phyloP scores from a whole-genome alignment of 2,113 vertebrate genomes.

The Psammodynastes pulverulentus region DNA sequence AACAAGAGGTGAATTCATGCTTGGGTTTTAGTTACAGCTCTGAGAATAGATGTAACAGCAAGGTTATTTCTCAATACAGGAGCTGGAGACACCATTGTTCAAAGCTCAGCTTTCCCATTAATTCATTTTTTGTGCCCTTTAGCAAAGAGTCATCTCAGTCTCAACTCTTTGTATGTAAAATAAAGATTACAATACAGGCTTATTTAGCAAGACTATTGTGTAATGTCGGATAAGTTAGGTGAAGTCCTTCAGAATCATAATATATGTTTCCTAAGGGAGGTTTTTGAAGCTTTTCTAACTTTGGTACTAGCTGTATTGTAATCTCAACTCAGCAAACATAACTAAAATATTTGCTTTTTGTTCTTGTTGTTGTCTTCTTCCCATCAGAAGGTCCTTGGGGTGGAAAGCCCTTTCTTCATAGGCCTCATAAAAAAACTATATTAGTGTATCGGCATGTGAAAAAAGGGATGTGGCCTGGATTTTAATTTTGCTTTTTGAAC shows the following conservation, averaged over 20 bases:
- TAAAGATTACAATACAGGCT: neutral
- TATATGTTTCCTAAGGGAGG: neutral
- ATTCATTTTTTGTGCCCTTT: neutral
- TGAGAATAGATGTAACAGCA: neutral
- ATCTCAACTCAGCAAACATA: neutral
- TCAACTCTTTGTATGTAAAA: neutral
- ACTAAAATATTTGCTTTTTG: neutral
- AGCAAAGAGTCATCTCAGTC: neutral
- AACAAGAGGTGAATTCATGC: neutral
- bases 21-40: neutral
- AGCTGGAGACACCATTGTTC: neutral
- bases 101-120: neutral
- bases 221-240: neutral
- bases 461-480: neutral
- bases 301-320: neutral
- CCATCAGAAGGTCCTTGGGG: neutral
- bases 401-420: neutral
- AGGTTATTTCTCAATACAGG: neutral
- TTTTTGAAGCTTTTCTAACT: neutral
- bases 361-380: neutral
- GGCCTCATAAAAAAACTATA: neutral
- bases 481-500: neutral
- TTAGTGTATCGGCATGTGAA: neutral
- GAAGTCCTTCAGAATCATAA: neutral
- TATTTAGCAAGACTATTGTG: neutral